Percentiles rank a stretch among this genome's conserved stretches.
These are phyloP conservation scores for Drosophila subsilvestris DNA, from an alignment of 2,888 invertebrate genomes.

Conservation along the genomic window DNA sequence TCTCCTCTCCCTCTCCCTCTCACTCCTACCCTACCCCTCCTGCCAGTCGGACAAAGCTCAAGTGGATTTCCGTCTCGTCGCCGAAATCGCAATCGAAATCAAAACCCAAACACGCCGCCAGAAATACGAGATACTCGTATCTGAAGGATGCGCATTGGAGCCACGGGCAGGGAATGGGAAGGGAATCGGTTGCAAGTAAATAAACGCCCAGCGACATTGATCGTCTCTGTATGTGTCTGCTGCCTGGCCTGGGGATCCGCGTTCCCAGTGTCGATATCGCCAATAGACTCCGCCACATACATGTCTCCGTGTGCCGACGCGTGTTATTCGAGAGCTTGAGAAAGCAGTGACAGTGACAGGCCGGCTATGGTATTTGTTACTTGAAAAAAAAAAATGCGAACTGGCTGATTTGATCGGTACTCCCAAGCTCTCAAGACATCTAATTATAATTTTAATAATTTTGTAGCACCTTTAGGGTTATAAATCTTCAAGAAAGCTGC, in stretches of 20 bases:
- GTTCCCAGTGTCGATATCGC: slow-evolving; percentile 36
- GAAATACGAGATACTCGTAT: slow-evolving; percentile 64
- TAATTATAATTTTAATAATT: no score
- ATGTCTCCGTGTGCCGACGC: background rate
- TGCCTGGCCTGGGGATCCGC: background rate
- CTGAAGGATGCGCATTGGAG: slow-evolving; percentile 65
- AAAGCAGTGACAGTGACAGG: background rate
- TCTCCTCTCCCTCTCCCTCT: background rate
- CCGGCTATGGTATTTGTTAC: background rate
- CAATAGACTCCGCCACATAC: slow-evolving; percentile 23
- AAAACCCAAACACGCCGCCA: slow-evolving; percentile 42
- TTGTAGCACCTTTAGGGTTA: no score
- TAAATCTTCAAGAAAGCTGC: no score
- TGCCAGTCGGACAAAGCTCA: slow-evolving; percentile 24
- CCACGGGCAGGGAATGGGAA: slow-evolving; percentile 10
- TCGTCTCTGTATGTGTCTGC: background rate
- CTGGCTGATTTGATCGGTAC: no score
- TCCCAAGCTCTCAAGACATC: no score
- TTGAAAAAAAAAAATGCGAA: background rate
- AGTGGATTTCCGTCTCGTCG: slow-evolving; percentile 50
- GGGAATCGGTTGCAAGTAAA: slow-evolving; percentile 64
- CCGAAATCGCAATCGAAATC: slow-evolving; percentile 60
- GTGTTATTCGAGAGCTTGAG: background rate
- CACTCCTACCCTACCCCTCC: background rate
- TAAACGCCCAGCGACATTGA: slow-evolving; percentile 39